Base-by-base conservation (phyloP, 2,113 vertebrate genomes). In the Lophura nycthemera region DNA sequence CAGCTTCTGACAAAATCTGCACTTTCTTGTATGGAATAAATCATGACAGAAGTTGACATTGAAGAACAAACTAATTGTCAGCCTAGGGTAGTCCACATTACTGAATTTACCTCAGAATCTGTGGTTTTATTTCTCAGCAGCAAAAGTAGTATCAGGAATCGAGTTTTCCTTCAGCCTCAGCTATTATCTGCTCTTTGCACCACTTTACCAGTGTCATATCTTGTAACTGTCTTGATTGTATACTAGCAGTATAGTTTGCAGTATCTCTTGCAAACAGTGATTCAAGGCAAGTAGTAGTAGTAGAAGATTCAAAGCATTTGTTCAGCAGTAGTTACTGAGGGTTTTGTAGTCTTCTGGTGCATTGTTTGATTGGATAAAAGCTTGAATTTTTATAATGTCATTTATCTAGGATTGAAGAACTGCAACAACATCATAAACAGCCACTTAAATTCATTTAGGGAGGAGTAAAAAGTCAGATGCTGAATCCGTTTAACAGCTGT, bases 271-370 rank as follows among this genome's bases (percentile, higher is more conserved):
- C 59, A 65, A 57, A 67, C 3, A 85, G 69, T 70, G 60, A 81
- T 74, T 63, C 0, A 0, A 76, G 29, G 24, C 18, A 43, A 42
- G 42, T 15, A 38, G 42, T 15, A 42, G 42, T 15, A 42, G 42
- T 43, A 43, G 42, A 3, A 43, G 15, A 15, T 16, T 43, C 15
- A 43, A 42, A 42, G 42, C 42, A 42, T 30, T 22, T 63, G 85
- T 59, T 45, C 19, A 65, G 32, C 38, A 63, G 73, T 65, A 98
- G 99, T 99, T 97, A 99, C 99, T 99, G 76, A 99, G 98, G 11
- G 99, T 99, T 97, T 99, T 99, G 98, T 99, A 99, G 97, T 99
- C 99, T 48, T 99, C 99, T 79, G 99, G 98, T 47, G 99, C 99
- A 97, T 99, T 99, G 97, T 99, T 99, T 80, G 99, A 99, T 96